Evolutionary conservation across 2,888 invertebrate genomes (phyloP).

Genomic region (Dendrolimus pini): DNA sequence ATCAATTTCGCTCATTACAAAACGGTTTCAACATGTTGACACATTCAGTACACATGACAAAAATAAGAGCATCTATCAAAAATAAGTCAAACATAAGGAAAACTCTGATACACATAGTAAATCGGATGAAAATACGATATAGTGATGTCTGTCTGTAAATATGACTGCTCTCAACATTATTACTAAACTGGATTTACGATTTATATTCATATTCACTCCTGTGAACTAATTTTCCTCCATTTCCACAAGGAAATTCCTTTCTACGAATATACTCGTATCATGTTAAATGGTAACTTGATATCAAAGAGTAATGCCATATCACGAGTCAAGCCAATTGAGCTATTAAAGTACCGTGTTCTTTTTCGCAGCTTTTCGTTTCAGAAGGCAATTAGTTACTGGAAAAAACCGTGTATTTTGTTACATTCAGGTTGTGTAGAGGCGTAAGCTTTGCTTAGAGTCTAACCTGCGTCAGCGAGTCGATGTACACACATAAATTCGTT

Average conservation of each 20-base stretch:
- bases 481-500: slow-evolving; percentile 59
- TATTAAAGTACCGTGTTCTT: no score
- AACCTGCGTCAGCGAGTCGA: slow-evolving; percentile 51
- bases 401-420: slow-evolving; percentile 13
- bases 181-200: neutral
- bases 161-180: neutral
- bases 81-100: no score
- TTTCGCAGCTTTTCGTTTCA: no score
- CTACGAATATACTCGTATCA: neutral
- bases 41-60: no score
- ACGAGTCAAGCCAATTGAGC: neutral
- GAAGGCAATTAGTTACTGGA: no score
- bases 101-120: no score
- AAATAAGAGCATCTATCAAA: no score
- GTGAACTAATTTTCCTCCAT: neutral
- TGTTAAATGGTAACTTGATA: neutral
- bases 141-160: neutral
- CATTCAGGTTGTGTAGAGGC: slow-evolving; percentile 42
- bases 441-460: slow-evolving; percentile 9
- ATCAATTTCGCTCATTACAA: no score
- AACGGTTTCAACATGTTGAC: no score
- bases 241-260: neutral
- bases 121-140: neutral
- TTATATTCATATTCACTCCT: neutral
- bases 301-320: neutral